Base-by-base conservation (phyloP, 2,888 invertebrate species). In the Chironomus riparius region DNA sequence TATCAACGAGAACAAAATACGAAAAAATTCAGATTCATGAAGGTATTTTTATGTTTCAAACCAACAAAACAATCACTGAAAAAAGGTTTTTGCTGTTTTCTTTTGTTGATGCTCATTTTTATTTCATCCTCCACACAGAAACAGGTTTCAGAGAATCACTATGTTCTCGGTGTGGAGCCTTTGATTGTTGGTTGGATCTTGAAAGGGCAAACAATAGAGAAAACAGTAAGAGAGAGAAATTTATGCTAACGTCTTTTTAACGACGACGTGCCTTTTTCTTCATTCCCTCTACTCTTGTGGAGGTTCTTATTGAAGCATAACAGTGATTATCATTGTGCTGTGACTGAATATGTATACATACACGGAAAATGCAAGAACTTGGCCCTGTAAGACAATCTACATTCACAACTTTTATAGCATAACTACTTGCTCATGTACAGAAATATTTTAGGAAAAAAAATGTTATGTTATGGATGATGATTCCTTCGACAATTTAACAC, bases 41-140 rank as follows among this genome's bases (percentile, higher is more conserved):
- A 71, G 56, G 50, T 71, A 71, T 71, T 71, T 69, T 71, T 56
- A 71, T 71, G 71, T 21, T 71, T 22, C 24, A 56, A 56, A 56
- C 56, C 56, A 21, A 24, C 18, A 65, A 65, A 22, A 65, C 18
- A 65, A 65, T 56, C 22, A 24, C 13, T 24, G 13, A 24, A 21
- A 65, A 65, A 65, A 12, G 21, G 3, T 65, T 21, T 24, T 21
- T 65, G 56, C 56, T 56, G 21, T 65, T 24, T 65, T 13, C 21
- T 62, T 21, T 65, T 21, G 22, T 65, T 65, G 65, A 65, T 65
- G 65, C 65, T 65, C 22, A 21, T 24, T 65, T 56, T 22, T 13
- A 65, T 24, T 24, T 24, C 65, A 65, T 65, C n/a, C 65, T 65
- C 65, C 24, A 65, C 15, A 56, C 65, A 65, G 24, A 65, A 65